Percentiles rank a stretch among this genome's conserved stretches.
These are phyloP conservation scores for Nephrotoma flavescens DNA, from an alignment of 2,888 invertebrate genomes.

Conservation along the genomic window DNA sequence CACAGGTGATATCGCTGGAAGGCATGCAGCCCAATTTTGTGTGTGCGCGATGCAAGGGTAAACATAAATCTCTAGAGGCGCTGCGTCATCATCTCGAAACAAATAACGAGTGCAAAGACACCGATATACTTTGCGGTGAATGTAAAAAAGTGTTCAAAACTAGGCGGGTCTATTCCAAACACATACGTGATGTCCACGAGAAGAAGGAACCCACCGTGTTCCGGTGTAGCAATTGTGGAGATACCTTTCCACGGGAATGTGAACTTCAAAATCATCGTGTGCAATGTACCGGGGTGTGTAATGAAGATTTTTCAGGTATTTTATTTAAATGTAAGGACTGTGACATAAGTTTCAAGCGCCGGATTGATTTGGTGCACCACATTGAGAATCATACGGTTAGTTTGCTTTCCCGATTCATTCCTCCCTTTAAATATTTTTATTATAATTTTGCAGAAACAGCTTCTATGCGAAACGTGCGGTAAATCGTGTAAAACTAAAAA, in stretches of 20 bases:
- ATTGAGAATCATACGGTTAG: not conserved
- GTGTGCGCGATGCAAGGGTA: not conserved
- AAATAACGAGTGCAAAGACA: not conserved
- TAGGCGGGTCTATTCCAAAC: not conserved
- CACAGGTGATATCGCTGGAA: not conserved
- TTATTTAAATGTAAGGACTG: not conserved
- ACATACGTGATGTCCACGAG: not conserved
- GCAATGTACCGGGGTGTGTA: not conserved
- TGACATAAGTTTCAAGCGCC: not conserved
- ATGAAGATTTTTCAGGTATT: not conserved
- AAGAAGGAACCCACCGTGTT: not conserved
- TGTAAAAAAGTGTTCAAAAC: not conserved
- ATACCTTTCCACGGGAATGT: not conserved
- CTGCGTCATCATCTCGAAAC: not conserved
- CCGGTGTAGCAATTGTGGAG: not conserved
- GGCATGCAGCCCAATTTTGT: not conserved
- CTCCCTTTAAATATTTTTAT: too few relatives aligned
- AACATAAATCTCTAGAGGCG: not conserved
- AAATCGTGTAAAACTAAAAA: not conserved
- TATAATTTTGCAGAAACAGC: not conserved
- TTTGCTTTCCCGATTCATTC: not conserved
- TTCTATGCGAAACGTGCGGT: not conserved
- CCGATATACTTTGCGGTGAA: not conserved
- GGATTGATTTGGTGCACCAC: not conserved
- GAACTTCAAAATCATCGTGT: not conserved